Conservation (phyloP, 1,140 invertebrate species). For the silkworm (Bombyx mori) region DNA sequence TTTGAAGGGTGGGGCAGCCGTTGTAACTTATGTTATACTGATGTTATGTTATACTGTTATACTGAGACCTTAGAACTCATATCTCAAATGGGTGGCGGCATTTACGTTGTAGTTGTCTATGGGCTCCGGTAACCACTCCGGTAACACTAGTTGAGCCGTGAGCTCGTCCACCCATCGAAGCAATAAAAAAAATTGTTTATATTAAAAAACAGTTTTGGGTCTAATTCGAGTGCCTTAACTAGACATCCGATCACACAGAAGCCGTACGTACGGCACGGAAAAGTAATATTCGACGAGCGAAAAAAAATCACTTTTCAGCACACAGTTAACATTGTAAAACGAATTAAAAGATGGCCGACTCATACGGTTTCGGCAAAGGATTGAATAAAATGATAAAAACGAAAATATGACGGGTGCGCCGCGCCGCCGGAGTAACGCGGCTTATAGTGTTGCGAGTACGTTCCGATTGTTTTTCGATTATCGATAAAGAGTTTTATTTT, state of each 20-base stretch:
- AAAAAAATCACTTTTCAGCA: conserved; percentile 27
- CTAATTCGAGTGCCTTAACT: conserved; percentile 14
- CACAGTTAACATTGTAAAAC: conserved; percentile 53
- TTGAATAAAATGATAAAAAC: conserved; percentile 42
- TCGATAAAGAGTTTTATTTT: conserved; percentile 3
- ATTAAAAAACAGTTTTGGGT: conserved; percentile 2
- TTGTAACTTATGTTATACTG: too few species aligned
- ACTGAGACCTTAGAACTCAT: too few species aligned
- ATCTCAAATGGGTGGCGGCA: too few species aligned
- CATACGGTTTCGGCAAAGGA: conserved; percentile 62
- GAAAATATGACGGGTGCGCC: conserved; percentile 12
- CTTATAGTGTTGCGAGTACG: conserved; percentile 18
- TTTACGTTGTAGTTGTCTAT: too few species aligned
- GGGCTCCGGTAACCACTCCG: too few species aligned
- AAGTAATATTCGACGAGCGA: conserved; percentile 54
- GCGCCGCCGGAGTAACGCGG: conserved; percentile 15
- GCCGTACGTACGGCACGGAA: conserved; percentile 34
- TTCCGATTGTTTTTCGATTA: conserved; percentile 12
- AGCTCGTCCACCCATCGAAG: neutral
- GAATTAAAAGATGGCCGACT: conserved; percentile 53
- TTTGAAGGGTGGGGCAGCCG: too few species aligned
- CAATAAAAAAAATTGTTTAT: neutral
- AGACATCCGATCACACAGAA: conserved; percentile 23
- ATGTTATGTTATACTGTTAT: too few species aligned
- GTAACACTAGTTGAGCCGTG: too few species aligned